Base-by-base conservation (phyloP, 2,888 invertebrate genomes). In the Pristionchus arcanus region DNA sequence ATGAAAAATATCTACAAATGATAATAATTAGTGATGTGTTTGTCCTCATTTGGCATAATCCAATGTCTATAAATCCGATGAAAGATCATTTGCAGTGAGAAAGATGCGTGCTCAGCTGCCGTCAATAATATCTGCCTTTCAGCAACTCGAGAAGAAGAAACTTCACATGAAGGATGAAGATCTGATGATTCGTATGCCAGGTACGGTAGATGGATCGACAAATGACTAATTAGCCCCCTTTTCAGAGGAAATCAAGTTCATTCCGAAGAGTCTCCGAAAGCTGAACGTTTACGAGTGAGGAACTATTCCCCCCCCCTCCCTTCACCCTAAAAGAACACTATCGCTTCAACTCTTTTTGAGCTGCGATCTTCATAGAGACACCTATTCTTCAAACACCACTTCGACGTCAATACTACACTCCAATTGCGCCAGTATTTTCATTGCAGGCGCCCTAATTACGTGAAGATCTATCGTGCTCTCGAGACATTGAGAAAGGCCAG, bases 191-290 rank as follows among this genome's bases (percentile, higher is more conserved):
- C 71, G 74, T 16, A 91, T 90, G 89, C 91, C 91, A 31, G 90
- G 91, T 90, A 90, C n/a, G 89, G 91, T 42, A 90, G 90, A 28
- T 90, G 59, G 90, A 91, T 84, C 68, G 90, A 28, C 85, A 90
- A 87, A 68, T 91, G 55, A 90, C 49, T 11, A 28, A 25, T 53
- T 9, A 9, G 4, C 13, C 42, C 42, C n/a, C 42, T 11, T 87
- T 87, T 19, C 68, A 87, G 87, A 74, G 13, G 87, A 88, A 55
- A 74, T 37, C 15, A 88, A 88, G 74, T 74, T 53, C 37, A 88
- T 88, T 31, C 87, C 87, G 31, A 31, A 49, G 74, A n/a, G 74
- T 74, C 74, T 88, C 55, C 21, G 55, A 11, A 5, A 16, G 28
- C 25, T 88, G 74, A 55, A 88, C 55, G 19, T 71, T 25, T 88